A percentile compares a stretch with the other conserved stretches of the same genome.
These are phyloP conservation scores for Camelus bactrianus DNA, from an alignment of 2,113 vertebrate species.

Conservation along the genomic window DNA sequence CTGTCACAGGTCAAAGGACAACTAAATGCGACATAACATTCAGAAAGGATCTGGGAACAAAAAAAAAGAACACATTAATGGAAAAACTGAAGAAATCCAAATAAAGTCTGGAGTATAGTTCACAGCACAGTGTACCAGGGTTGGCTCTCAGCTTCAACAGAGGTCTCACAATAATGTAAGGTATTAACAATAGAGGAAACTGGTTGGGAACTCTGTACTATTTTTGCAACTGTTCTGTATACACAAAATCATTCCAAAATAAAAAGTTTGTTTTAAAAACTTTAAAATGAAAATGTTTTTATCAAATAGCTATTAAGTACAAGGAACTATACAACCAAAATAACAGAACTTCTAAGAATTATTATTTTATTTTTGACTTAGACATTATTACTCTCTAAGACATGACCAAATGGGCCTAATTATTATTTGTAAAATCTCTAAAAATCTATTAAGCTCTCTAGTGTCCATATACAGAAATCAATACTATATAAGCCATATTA, in stretches of 20 bases:
- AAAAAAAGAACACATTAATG: not conserved
- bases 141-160: not conserved
- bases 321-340: not conserved
- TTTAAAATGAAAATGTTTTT: not conserved
- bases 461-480: constrained; percentile 69
- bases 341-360: not conserved
- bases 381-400: constrained; percentile 45
- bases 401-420: constrained; percentile 52
- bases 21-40: not conserved
- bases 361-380: not conserved
- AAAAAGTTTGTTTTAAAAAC: not conserved
- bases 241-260: constrained; percentile 28
- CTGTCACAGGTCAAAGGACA: not conserved
- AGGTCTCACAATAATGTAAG: not conserved
- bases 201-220: not conserved
- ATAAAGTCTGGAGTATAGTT: not conserved
- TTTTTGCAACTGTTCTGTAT: not conserved
- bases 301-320: not conserved
- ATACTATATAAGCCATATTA: constrained; percentile 64
- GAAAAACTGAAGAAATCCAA: not conserved
- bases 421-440: constrained; percentile 57
- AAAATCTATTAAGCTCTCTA: constrained; percentile 61
- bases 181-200: not conserved
- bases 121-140: not conserved
- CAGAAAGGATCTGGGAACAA: not conserved